phyloP scores from a whole-genome alignment of 2,113 vertebrate species.

The Otis tarda region DNA sequence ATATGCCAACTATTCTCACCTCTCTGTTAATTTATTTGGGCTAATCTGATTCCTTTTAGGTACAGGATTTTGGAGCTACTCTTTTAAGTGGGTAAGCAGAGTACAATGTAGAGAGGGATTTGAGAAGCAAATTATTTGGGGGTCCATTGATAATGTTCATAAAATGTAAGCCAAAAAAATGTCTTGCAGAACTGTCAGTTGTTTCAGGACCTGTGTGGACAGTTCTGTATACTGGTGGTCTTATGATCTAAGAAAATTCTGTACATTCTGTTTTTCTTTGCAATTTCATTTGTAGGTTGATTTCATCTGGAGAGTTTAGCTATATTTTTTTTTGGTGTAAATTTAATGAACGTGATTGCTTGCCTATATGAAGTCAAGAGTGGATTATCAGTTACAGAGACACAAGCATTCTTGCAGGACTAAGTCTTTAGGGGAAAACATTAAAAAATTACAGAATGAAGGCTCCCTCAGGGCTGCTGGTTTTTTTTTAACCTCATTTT shows the following conservation, averaged over 20 bases:
- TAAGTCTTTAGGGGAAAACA: not conserved
- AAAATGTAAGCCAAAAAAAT: not conserved
- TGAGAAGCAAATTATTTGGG: not conserved
- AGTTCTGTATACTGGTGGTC: not conserved
- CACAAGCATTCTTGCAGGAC: not conserved
- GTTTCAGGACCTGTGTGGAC: not conserved
- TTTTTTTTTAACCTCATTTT: not conserved
- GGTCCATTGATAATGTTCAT: not conserved
- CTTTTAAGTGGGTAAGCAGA: not conserved
- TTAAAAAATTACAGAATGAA: not conserved
- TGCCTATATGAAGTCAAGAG: not conserved
- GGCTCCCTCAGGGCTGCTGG: not conserved
- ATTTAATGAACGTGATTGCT: fast-evolving
- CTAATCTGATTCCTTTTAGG: not conserved
- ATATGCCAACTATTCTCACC: not conserved
- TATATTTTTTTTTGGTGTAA: not conserved
- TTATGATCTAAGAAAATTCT: not conserved
- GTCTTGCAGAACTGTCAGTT: not conserved
- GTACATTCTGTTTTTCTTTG: not conserved
- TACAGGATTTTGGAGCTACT: not conserved
- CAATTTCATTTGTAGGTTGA: not conserved
- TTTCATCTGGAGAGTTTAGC: not conserved
- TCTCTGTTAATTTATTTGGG: not conserved
- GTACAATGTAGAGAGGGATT: not conserved
- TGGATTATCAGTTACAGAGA: not conserved